Conservation (phyloP, 1,140 invertebrate genomes). For the Plectrocnemia conspersa region DNA sequence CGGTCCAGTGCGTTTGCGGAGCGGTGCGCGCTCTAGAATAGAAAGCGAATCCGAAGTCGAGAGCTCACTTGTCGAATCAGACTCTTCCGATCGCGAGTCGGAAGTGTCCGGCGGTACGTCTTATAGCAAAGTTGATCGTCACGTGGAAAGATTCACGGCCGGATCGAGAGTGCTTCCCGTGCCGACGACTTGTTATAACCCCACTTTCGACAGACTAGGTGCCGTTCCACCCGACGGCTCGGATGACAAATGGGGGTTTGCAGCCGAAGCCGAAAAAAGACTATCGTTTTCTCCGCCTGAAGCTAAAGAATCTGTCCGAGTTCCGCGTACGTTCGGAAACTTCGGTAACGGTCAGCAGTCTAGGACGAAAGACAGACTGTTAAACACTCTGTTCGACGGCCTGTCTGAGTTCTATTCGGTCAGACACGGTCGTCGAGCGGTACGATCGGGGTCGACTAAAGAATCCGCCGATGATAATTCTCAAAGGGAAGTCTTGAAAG, state of each 20-base stretch:
- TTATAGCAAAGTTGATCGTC: slow-evolving; percentile 10
- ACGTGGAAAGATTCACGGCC: slow-evolving; percentile 41
- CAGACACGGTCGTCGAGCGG: slow-evolving; percentile 48
- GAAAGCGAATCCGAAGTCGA: too few species aligned
- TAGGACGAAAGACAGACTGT: slow-evolving; percentile 45
- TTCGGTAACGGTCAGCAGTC: slow-evolving; percentile 21
- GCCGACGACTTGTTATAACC: slow-evolving; percentile 34
- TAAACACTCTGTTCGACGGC: slow-evolving; percentile 77
- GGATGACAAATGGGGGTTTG: slow-evolving; percentile 72
- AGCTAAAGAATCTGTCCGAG: slow-evolving; percentile 2
- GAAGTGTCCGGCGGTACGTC: slow-evolving; percentile 7
- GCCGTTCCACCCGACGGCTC: slow-evolving; percentile 47
- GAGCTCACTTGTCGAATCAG: slow-evolving; percentile 22
- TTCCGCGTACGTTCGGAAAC: slow-evolving; percentile 18
- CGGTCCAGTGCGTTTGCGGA: too few species aligned
- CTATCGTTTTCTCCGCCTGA: slow-evolving; percentile 38
- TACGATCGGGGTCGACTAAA: slow-evolving; percentile 42
- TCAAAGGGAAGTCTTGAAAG: slow-evolving; percentile 41
- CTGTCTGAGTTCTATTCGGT: slow-evolving; percentile 78
- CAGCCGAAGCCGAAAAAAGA: slow-evolving; percentile 59
- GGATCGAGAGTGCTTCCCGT: slow-evolving; percentile 22
- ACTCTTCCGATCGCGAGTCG: slow-evolving; percentile 5
- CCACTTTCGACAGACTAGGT: slow-evolving; percentile 52
- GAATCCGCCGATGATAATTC: slow-evolving; percentile 33
- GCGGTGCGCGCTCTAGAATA: too few species aligned